These are phyloP conservation scores for Drosophila sproati DNA, from an alignment of 1,140 invertebrate genomes.

Conservation along the genomic window DNA sequence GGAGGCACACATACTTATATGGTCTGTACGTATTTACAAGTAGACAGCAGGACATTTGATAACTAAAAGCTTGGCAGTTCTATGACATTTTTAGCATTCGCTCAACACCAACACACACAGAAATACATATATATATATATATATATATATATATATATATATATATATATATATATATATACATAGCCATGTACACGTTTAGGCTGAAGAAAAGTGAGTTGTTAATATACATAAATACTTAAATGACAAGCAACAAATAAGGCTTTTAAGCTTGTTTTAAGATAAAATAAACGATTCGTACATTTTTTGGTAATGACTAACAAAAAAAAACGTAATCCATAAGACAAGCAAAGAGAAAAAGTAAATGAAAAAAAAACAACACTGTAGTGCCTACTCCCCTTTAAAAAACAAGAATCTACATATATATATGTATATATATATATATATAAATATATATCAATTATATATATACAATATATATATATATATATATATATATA, in stretches of 20 bases:
- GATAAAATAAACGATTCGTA: slow-evolving; percentile 40
- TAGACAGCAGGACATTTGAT: slow-evolving; percentile 8
- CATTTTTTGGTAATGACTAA: slow-evolving; percentile 61
- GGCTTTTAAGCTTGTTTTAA: slow-evolving; percentile 70
- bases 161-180: slow-evolving; percentile 13
- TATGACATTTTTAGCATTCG: slow-evolving; percentile 24
- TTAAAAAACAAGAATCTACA: slow-evolving; percentile 43
- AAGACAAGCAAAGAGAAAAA: slow-evolving; percentile 58
- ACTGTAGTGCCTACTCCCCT: slow-evolving; percentile 82
- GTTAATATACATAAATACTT: slow-evolving; percentile 47
- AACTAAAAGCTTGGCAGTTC: slow-evolving; percentile 28
- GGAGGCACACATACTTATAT: neutral
- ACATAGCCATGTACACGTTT: slow-evolving; percentile 16
- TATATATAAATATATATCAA: slow-evolving; percentile 38
- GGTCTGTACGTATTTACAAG: slow-evolving; percentile 11
- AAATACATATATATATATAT: slow-evolving; percentile 7
- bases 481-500: slow-evolving; percentile 9
- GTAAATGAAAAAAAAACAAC: slow-evolving; percentile 58
- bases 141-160: slow-evolving; percentile 10
- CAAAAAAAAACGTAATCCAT: slow-evolving; percentile 48
- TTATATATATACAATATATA: slow-evolving; percentile 47
- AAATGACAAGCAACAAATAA: slow-evolving; percentile 43
- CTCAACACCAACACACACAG: slow-evolving; percentile 22
- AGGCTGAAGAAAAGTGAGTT: slow-evolving; percentile 51
- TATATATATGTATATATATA: slow-evolving; percentile 34